These are phyloP conservation scores for Drosophila leonis DNA, from an alignment of 2,888 invertebrate genomes.

Conservation along the genomic window DNA sequence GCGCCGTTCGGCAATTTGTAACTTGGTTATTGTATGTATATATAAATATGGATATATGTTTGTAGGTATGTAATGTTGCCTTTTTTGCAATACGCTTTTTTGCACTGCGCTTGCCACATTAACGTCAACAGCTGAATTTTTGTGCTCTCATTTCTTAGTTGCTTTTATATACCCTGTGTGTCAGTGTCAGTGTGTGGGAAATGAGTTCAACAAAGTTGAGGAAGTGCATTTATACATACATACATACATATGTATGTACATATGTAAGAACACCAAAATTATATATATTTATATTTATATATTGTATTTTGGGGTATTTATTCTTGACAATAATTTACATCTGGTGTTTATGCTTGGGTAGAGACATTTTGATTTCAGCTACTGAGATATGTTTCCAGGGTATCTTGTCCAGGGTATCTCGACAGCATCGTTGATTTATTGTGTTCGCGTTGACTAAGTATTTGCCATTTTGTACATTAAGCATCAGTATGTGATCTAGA, in stretches of 20 bases:
- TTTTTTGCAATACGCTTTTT: too few relatives aligned
- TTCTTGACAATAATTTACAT: background rate
- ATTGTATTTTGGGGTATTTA: background rate
- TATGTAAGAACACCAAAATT: too few relatives aligned
- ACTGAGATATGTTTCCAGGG: background rate
- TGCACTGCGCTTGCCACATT: conserved; percentile 53
- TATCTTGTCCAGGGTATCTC: conserved; percentile 12
- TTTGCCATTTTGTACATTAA: conserved; percentile 68
- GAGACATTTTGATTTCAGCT: background rate
- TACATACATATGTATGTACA: background rate
- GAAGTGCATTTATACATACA: background rate
- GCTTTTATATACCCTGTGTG: conserved; percentile 44
- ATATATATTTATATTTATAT: background rate
- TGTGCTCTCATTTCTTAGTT: conserved; percentile 65
- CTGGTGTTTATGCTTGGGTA: background rate
- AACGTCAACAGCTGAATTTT: conserved; percentile 63
- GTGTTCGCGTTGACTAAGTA: conserved; percentile 48
- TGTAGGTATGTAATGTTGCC: conserved; percentile 12
- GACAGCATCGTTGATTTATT: background rate
- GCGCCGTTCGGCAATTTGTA: background rate
- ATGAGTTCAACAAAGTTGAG: conserved; percentile 10
- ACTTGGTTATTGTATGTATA: background rate
- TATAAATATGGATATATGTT: background rate
- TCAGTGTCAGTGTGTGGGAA: background rate
- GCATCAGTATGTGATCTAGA: conserved; percentile 14